Base-by-base conservation (phyloP, 2,797 vertebrate genomes). In the Pterois miles region DNA sequence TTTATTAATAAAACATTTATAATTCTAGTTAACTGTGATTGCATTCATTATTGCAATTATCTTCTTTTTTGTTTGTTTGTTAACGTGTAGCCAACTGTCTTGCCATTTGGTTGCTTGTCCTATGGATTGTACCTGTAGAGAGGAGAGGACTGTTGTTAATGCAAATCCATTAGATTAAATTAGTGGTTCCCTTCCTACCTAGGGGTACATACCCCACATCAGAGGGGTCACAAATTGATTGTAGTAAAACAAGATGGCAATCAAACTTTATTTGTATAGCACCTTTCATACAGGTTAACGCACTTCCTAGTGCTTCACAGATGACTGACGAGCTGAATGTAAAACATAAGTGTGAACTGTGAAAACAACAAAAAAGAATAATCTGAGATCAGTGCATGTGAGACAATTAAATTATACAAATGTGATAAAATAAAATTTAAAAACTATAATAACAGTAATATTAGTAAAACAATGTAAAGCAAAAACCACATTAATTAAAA, bases 1-100 rank as follows among this genome's bases (percentile, higher is more conserved):
- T 56, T 52, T 70, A 38, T 64, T 50, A 71, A 79, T 81, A 72
- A 76, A 87, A 34, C 3, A 10, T 72, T 16, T 59, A 65, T 20
- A 72, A 52, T 80, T 82, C 50, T 27, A 59, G 9, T n/a, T 57
- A 48, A 56, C 27, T 1, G 6, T 48, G 36, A 31, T 64, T 72
- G 12, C 8, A 65, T 58, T 74, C 10, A 60, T 2, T 36, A 18
- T 12, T 64, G 2, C 8, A 58, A 40, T 1, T 38, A n/a, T n/a
- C n/a, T n/a, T 38, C 14, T 38, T 38, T 38, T 52, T 58, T 71
- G 10, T 31, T 23, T 34, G 31, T 31, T 33, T 29, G 2, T 27
- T 9, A 6, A 18, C 48, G 1, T 36, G 7, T 31, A 54, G 46
- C 25, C 16, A 62, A 2, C 29, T 11, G 6, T 20, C 13, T 59